Base-by-base conservation (phyloP, 2,113 vertebrate genomes). In the Helogale parvula region DNA sequence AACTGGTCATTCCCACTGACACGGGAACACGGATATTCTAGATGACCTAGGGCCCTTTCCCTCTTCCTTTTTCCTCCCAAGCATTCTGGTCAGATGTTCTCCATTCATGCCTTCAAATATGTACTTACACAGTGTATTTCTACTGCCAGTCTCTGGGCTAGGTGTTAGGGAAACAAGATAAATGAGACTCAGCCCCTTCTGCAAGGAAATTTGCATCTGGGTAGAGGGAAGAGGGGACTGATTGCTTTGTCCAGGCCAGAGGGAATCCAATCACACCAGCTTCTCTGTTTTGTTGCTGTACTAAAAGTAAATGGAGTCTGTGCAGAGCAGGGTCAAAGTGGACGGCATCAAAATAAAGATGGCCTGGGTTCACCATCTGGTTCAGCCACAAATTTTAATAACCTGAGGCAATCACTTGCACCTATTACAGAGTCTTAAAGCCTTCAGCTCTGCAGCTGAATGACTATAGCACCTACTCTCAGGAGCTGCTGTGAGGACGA, bases 41-140 rank as follows among this genome's bases (percentile, higher is more conserved):
- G 93, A 52, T 80, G 35, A 63, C 68, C 93, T 38, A 52, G 33
- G 87, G n/a, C 12, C 60, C 54, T 71, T 71, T 80, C 25, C 12
- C 27, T 76, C 63, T 92, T 83, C 52, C 60, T 29, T 33, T 82
- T 93, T 63, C 38, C 63, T 86, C 50, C 83, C 29, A 38, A 80
- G 35, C 63, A 60, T 71, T 90, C 87, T 84, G 35, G 12, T 96
- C 63, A 57, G 33, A 92, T 89, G 47, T 77, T 95, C 57, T 29
- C 15, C 21, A 52, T 86, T 94, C 31, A 10, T 52, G 79, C 63
- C 76, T 80, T 84, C 85, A 88, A 90, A 80, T 95, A 66, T 72
- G 38, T 80, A 87, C 84, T 87, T 87, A 83, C 19, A 38, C n/a
- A 89, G 54, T 41, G 2, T 94, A 65, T 85, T 96, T 94, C 88